A percentile compares a stretch with the other conserved stretches of the same genome.
Conservation (phyloP, 2,113 vertebrate genomes). For the Thymallus thymallus region DNA sequence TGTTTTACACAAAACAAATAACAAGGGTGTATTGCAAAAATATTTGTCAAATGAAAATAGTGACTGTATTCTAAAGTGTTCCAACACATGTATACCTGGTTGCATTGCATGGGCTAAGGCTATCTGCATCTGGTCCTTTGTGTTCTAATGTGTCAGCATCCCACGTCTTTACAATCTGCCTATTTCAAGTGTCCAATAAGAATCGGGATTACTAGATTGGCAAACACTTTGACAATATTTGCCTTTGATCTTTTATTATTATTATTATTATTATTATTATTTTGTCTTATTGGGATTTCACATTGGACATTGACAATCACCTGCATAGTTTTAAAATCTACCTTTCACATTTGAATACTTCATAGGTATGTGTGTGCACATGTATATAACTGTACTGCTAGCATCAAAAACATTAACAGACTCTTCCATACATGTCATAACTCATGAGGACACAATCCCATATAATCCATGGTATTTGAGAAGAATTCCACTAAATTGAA, state of each 20-base stretch:
- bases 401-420: slow-evolving; percentile 1
- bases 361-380: neutral
- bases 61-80: neutral
- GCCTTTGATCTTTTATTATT: neutral
- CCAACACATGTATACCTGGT: neutral
- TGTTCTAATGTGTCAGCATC: neutral
- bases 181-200: neutral
- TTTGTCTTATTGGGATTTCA: neutral
- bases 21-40: neutral
- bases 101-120: neutral
- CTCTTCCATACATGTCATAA: neutral
- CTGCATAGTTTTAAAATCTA: neutral
- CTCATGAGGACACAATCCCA: neutral
- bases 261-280: neutral
- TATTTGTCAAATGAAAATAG: neutral
- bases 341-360: neutral
- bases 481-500: neutral
- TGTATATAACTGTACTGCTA: neutral
- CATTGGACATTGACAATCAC: neutral
- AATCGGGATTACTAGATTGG: neutral
- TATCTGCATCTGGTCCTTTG: neutral
- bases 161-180: neutral
- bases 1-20: too few species aligned
- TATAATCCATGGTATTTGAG: neutral
- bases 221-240: neutral